These are phyloP conservation scores for Nanorana parkeri DNA, from an alignment of 2,113 vertebrate genomes.

Conservation along the genomic window DNA sequence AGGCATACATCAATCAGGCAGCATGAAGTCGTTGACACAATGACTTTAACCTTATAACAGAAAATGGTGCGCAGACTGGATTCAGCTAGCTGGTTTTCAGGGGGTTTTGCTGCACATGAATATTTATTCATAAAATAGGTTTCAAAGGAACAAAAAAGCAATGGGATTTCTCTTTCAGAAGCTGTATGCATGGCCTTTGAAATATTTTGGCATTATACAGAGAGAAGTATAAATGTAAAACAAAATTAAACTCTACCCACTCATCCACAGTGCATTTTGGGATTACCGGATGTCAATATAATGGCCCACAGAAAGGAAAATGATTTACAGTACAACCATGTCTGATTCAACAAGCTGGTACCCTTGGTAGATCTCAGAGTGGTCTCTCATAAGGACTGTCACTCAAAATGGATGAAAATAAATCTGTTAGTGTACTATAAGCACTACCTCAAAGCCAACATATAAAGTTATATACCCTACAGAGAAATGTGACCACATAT, in stretches of 20 bases:
- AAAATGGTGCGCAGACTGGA: slow-evolving; percentile 30
- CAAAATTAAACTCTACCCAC: slow-evolving; percentile 11
- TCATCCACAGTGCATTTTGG: background rate
- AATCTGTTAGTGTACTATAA: no score
- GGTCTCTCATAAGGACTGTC: no score
- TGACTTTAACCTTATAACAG: slow-evolving; percentile 36
- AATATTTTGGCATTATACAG: slow-evolving; percentile 26
- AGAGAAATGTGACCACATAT: no score
- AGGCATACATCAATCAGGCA: slow-evolving; percentile 44
- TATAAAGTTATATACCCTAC: no score
- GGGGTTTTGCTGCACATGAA: slow-evolving; percentile 24
- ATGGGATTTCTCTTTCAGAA: slow-evolving; percentile 31
- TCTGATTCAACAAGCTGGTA: no score
- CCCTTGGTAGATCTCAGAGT: no score
- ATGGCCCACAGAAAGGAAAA: background rate
- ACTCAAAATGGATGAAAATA: no score
- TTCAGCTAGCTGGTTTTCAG: slow-evolving; percentile 20
- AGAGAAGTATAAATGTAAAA: background rate
- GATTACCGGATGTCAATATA: background rate
- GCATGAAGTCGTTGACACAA: slow-evolving; percentile 47
- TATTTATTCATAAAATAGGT: slow-evolving; percentile 39
- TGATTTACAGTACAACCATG: no score
- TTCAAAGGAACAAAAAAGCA: slow-evolving; percentile 41
- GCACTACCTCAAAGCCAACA: no score
- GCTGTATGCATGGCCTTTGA: slow-evolving; percentile 11